Base-by-base conservation (phyloP, 2,113 vertebrate genomes). In the Phasianus colchicus region DNA sequence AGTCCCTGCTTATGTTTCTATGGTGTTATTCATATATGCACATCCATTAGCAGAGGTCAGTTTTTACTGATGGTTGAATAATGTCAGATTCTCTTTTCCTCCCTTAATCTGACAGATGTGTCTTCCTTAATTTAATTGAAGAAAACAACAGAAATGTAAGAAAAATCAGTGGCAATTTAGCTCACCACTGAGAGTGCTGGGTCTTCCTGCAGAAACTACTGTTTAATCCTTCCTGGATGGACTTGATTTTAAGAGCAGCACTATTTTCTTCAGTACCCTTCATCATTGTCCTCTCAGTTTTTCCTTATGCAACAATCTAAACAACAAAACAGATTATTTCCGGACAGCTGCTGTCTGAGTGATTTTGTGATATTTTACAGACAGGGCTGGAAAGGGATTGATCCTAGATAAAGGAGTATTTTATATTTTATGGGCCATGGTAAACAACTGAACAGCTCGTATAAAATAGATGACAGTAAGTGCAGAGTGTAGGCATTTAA, bases 61-160 rank as follows among this genome's bases (percentile, higher is more conserved):
- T 77, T 85, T 73, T 80, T 83, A 65, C 63, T 83, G 45, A n/a
- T 21, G 45, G 19, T 25, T 90, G 55, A 89, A 66, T 92, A 93
- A 42, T 54, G 52, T 4, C 27, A 61, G 8, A 54, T 32, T 70
- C 60, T 74, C 50, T 71, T 83, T 77, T 16, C 13, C 27, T 77
- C 55, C 60, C 30, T 67, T 73, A 42, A 76, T 73, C 54, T 10
- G 25, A 64, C 32, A 83, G 55, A 34, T 13, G 2, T 74, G 86
- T 4, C 58, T 89, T 64, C n/a, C 42, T 70, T 79, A 52, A 25
- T 65, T 60, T 32, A 25, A 81, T 91, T 79, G 74, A 72, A 79
- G 75, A n/a, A 72, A 91, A 38, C 8, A 55, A 20, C 42, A 63
- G 43, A 90, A 85, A 17, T 47, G 9, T 65, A 78, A 57, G 65